These are phyloP conservation scores for Branchinecta sandiegonensis DNA, from an alignment of 2,888 invertebrate species.

Conservation along the genomic window DNA sequence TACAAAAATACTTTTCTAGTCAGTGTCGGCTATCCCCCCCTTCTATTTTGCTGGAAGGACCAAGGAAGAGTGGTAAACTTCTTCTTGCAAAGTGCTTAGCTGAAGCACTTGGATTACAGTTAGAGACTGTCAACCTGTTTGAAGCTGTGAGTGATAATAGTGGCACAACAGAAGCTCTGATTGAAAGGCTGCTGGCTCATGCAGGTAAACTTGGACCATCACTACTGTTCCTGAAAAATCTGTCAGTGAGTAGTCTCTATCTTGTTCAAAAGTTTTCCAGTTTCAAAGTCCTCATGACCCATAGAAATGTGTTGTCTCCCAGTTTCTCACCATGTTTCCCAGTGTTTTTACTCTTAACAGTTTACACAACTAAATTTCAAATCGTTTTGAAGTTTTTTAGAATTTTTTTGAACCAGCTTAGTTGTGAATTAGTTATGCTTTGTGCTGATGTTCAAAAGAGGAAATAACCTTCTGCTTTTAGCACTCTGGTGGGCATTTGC, in stretches of 20 bases:
- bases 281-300: too few relatives aligned
- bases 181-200: neutral
- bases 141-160: neutral
- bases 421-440: too few relatives aligned
- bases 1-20: neutral
- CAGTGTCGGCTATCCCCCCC: neutral
- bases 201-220: constrained; percentile 2
- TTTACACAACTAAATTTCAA: too few relatives aligned
- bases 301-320: too few relatives aligned
- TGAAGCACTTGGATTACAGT: neutral
- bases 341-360: too few relatives aligned
- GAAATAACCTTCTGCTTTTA: too few relatives aligned
- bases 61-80: neutral
- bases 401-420: too few relatives aligned
- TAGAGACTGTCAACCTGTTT: neutral
- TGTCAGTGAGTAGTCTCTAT: neutral
- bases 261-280: too few relatives aligned
- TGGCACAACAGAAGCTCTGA: constrained; percentile 1
- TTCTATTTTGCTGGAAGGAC: neutral
- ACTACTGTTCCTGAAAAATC: constrained; percentile 8
- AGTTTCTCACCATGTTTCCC: too few relatives aligned
- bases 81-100: neutral
- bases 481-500: too few relatives aligned
- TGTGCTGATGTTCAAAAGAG: too few relatives aligned
- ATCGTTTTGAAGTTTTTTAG: too few relatives aligned